phyloP scores from a whole-genome alignment of 2,888 invertebrate species.

The Celastrina argiolus region DNA sequence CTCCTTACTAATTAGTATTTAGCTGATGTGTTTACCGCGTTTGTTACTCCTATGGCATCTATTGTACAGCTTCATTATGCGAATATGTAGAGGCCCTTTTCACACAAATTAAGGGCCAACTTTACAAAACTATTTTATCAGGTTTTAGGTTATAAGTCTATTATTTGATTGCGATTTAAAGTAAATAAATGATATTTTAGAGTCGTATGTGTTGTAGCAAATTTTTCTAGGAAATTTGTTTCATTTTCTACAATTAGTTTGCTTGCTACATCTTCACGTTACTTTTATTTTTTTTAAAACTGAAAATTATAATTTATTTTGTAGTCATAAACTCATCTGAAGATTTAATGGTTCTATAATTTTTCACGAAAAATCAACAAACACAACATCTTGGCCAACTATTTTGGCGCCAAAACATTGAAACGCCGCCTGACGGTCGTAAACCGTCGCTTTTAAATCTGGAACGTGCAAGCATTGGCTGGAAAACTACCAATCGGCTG shows the following conservation, averaged over 20 bases:
- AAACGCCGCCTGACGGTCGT: constrained; percentile 68
- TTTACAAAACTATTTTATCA: background rate
- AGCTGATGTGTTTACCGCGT: constrained; percentile 3
- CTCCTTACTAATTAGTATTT: constrained; percentile 36
- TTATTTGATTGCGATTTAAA: background rate
- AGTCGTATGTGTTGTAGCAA: too few species aligned
- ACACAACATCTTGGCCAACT: constrained; percentile 35
- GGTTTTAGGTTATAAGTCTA: background rate
- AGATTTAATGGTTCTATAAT: constrained; percentile 22
- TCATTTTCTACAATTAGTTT: background rate
- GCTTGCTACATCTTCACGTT: background rate
- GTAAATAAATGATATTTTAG: too few species aligned
- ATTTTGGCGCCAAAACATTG: constrained; percentile 75
- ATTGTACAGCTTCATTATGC: constrained; percentile 3
- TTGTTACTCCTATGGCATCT: constrained; percentile 3
- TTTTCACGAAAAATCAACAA: constrained; percentile 26
- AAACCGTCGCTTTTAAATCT: constrained; percentile 75
- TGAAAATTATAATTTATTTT: constrained; percentile 1
- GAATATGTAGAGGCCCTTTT: background rate
- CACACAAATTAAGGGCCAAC: background rate
- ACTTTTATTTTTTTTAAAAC: too few species aligned
- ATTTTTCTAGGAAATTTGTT: too few species aligned
- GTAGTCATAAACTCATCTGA: background rate
- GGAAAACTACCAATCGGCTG: constrained; percentile 60
- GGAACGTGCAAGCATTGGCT: constrained; percentile 62